Percentiles rank a stretch among this genome's conserved stretches.
phyloP scores from a whole-genome alignment of 1,140 invertebrate genomes.

The Drosophila elegans region DNA sequence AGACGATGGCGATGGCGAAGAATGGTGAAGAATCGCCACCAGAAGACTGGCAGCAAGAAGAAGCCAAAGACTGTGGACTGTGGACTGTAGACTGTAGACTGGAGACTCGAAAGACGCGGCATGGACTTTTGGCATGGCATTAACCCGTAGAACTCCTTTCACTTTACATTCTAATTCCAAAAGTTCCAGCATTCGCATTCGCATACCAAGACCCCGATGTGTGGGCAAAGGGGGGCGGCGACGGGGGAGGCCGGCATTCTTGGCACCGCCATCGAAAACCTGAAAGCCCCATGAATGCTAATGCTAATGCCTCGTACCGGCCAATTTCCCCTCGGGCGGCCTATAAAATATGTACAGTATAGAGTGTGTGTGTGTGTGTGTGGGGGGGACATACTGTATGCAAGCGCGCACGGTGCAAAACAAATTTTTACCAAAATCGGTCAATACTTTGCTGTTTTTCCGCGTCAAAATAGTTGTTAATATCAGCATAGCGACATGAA shows the following conservation, averaged over 20 bases:
- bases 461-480: background rate
- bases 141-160: slow-evolving; percentile 81
- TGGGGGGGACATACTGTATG: too few species aligned
- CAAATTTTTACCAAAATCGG: background rate
- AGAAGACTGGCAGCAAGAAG: background rate
- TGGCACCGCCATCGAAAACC: slow-evolving; percentile 50
- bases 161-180: slow-evolving; percentile 82
- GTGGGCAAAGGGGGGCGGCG: background rate
- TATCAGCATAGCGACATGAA: background rate
- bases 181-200: slow-evolving; percentile 79
- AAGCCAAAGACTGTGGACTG: slow-evolving; percentile 10
- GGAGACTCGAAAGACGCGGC: slow-evolving; percentile 21
- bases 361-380: background rate
- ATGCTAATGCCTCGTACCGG: slow-evolving; percentile 47
- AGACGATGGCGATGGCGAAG: slow-evolving; percentile 7
- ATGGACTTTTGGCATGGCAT: slow-evolving; percentile 57
- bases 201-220: slow-evolving; percentile 61
- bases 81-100: background rate
- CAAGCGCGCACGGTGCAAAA: slow-evolving; percentile 8
- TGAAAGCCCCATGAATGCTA: slow-evolving; percentile 76
- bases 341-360: slow-evolving; percentile 37
- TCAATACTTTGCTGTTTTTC: background rate
- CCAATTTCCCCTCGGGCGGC: slow-evolving; percentile 49
- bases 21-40: slow-evolving; percentile 13
- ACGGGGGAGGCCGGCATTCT: slow-evolving; percentile 47